Conservation (phyloP, 2,888 invertebrate genomes). For the Diadromus collaris region DNA sequence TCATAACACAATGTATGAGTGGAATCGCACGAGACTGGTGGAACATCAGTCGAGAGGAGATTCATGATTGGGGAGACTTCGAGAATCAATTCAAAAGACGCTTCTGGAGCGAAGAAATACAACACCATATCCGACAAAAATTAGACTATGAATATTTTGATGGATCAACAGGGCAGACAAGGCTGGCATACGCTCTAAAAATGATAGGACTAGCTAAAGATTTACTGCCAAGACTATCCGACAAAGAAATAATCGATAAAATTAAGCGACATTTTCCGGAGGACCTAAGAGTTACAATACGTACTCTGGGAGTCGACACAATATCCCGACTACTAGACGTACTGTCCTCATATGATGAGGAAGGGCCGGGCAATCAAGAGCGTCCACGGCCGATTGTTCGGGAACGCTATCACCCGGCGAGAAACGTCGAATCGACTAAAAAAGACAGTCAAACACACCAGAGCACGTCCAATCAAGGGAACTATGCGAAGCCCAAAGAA, state of each 20-base stretch:
- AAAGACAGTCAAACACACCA: no score
- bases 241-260: no score
- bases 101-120: conserved; percentile 19
- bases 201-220: no score
- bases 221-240: no score
- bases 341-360: conserved; percentile 1
- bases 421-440: no score
- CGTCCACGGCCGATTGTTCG: no score
- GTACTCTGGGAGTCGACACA: not conserved
- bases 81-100: not conserved
- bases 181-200: not conserved
- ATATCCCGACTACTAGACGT: not conserved
- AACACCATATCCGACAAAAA: not conserved
- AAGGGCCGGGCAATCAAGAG: not conserved
- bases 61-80: conserved; percentile 17
- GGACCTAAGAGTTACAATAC: not conserved
- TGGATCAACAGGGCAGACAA: not conserved
- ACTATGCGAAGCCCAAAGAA: no score
- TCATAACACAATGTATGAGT: conserved; percentile 9
- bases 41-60: not conserved
- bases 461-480: no score
- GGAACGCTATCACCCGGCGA: no score
- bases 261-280: not conserved
- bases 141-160: conserved; percentile 13
- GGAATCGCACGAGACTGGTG: conserved; percentile 22